Evolutionary conservation across 2,113 vertebrate genomes (phyloP).

Genomic region (Dolichallabes microphthalmus): DNA sequence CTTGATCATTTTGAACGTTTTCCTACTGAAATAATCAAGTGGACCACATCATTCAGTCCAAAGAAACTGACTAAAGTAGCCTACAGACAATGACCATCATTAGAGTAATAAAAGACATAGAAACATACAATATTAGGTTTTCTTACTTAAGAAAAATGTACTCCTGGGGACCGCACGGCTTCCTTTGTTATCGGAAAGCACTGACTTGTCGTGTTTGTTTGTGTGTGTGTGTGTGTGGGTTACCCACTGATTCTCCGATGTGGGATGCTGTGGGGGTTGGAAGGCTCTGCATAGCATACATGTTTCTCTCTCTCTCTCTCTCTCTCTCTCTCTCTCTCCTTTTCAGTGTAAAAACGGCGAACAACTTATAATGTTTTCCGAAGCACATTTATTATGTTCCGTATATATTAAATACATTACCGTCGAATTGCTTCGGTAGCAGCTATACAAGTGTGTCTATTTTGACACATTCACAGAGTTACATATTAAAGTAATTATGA

Average conservation of each 20-base stretch:
- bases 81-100: not conserved
- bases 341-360: not conserved
- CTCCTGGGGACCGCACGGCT: not conserved
- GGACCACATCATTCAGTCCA: not conserved
- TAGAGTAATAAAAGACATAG: not conserved
- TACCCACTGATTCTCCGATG: slow-evolving; percentile 3
- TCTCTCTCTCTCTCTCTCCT: slow-evolving; percentile 2
- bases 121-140: not conserved
- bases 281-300: not conserved
- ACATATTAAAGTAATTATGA: not conserved
- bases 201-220: not conserved
- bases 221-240: slow-evolving; percentile 8
- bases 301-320: slow-evolving; percentile 18
- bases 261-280: slow-evolving; percentile 22
- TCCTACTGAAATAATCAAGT: not conserved
- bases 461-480: not conserved
- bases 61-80: not conserved
- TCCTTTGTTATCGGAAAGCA: slow-evolving; percentile 29
- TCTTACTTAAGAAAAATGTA: not conserved
- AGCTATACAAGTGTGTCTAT: not conserved
- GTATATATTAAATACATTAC: not conserved
- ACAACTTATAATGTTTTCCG: not conserved
- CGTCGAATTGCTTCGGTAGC: not conserved
- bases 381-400: not conserved
- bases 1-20: not conserved